phyloP scores from a whole-genome alignment of 2,113 vertebrate species.

The Oplegnathus fasciatus region DNA sequence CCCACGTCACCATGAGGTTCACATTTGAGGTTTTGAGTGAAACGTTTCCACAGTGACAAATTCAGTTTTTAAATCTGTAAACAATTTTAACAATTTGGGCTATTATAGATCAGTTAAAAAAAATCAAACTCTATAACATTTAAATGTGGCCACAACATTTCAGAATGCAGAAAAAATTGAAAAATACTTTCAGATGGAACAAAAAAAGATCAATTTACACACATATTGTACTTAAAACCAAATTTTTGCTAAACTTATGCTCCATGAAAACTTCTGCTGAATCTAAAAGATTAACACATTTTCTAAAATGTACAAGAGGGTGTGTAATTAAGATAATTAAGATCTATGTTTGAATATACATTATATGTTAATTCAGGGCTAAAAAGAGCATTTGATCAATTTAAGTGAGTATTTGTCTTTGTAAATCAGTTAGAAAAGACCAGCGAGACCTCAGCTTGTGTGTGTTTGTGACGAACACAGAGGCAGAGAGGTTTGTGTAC shows the following conservation, averaged over 20 bases:
- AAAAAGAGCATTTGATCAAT: background rate
- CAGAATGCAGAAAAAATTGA: too few relatives aligned
- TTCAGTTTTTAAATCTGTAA: background rate
- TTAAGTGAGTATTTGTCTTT: background rate
- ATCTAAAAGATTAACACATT: background rate
- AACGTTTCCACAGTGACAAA: background rate
- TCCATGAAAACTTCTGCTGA: background rate
- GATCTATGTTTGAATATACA: too few relatives aligned
- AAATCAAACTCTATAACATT: background rate
- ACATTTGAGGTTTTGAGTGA: background rate
- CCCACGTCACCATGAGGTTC: too few relatives aligned
- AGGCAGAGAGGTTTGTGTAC: conserved; percentile 70
- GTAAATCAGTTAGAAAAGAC: background rate
- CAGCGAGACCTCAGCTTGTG: background rate
- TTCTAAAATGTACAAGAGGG: background rate
- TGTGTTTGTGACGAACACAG: conserved; percentile 53
- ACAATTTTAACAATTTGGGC: background rate
- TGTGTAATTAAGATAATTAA: background rate
- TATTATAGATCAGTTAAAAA: background rate
- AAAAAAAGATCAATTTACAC: too few relatives aligned
- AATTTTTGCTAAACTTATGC: too few relatives aligned
- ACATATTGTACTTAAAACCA: too few relatives aligned
- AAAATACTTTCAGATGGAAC: too few relatives aligned
- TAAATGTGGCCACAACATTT: background rate
- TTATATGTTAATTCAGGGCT: background rate